Percentiles rank a stretch among this genome's conserved stretches.
Conservation (phyloP, 2,113 vertebrate genomes). For the Garra rufa region DNA sequence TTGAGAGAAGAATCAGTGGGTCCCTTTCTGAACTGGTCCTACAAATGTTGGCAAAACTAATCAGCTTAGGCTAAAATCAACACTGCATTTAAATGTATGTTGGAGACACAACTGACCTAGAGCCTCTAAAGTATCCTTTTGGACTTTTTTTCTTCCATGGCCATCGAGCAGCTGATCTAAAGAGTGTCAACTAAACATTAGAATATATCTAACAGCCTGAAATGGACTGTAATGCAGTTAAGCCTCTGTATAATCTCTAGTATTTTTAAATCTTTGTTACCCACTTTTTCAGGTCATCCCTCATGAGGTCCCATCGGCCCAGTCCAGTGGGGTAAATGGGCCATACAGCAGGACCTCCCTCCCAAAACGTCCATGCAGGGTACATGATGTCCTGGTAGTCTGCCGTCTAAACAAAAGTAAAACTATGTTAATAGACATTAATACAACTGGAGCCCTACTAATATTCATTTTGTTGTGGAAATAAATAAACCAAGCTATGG, state of each 20-base stretch:
- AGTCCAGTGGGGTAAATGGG: slow-evolving; percentile 96
- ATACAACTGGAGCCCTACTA: not conserved
- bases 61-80: not conserved
- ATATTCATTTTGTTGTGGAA: not conserved
- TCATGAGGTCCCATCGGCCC: slow-evolving; percentile 97
- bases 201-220: not conserved
- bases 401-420: slow-evolving; percentile 76
- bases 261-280: not conserved
- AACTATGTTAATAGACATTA: slow-evolving; percentile 7
- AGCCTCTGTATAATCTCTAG: not conserved
- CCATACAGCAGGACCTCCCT: slow-evolving; percentile 98
- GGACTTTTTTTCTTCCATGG: slow-evolving; percentile 92
- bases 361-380: slow-evolving; percentile 99
- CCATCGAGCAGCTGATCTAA: slow-evolving; percentile 90
- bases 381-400: slow-evolving; percentile 98
- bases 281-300: slow-evolving; percentile 88
- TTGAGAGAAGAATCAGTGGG: slow-evolving; percentile 93
- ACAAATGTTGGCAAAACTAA: not conserved
- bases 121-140: slow-evolving; percentile 95
- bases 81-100: not conserved
- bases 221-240: not conserved
- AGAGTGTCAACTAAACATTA: slow-evolving; percentile 37
- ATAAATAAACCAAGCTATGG: not conserved
- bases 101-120: slow-evolving; percentile 79
- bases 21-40: slow-evolving; percentile 97